phyloP scores from a whole-genome alignment of 2,888 invertebrate genomes.

The Nysson spinosus region DNA sequence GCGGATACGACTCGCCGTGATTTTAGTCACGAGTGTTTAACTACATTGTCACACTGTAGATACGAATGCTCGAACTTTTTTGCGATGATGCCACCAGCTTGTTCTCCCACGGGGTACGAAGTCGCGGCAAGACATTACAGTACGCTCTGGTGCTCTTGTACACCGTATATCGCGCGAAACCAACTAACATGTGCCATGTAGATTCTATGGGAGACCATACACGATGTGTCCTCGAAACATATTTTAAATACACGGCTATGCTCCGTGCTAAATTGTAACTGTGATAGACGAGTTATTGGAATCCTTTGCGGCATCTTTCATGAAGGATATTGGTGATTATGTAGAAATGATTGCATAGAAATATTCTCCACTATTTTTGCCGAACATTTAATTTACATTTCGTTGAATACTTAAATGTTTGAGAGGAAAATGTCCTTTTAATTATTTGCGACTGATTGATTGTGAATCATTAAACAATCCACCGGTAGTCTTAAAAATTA shows the following conservation, averaged over 20 bases:
- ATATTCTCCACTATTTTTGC: background rate
- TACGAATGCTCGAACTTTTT: constrained; percentile 23
- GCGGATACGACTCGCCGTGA: background rate
- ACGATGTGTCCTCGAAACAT: constrained; percentile 25
- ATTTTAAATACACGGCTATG: constrained; percentile 9
- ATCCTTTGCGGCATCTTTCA: too few relatives aligned
- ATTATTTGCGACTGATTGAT: too few relatives aligned
- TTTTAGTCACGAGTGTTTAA: constrained; percentile 41
- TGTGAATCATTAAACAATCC: too few relatives aligned
- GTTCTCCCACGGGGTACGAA: constrained; percentile 30
- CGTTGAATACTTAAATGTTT: too few relatives aligned
- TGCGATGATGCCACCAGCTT: constrained; percentile 32
- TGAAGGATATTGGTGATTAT: too few relatives aligned
- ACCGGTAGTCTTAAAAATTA: too few relatives aligned
- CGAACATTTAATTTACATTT: background rate
- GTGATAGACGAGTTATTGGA: too few relatives aligned
- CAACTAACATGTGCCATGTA: background rate
- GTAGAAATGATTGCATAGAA: too few relatives aligned
- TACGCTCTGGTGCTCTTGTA: constrained; percentile 3
- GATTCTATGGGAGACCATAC: background rate
- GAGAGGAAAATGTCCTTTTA: too few relatives aligned
- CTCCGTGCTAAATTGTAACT: constrained; percentile 15
- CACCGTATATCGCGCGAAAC: background rate
- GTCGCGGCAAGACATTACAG: constrained; percentile 16
- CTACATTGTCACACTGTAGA: constrained; percentile 41